Conservation (phyloP, 2,113 vertebrate genomes). For the mouse (Mus musculus) region GRCm39 chr19:14900501-14901000, state of each 20-base stretch:
- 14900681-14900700: conserved; percentile 32
- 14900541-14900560: background rate
- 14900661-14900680: background rate
- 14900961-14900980: conserved; percentile 63
- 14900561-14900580: background rate
- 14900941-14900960: conserved; percentile 71
- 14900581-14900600: background rate
- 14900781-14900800: background rate
- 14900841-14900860: background rate
- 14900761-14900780: conserved; percentile 27
- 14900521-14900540: background rate
- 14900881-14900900: conserved; percentile 70
- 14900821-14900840: conserved; percentile 63
- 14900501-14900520: conserved; percentile 37
- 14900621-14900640: background rate
- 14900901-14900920: conserved; percentile 79
- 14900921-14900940: conserved; percentile 68
- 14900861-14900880: conserved; percentile 71
- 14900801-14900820: conserved; percentile 60
- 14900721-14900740: background rate
- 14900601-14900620: conserved; percentile 19
- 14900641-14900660: background rate
- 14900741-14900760: conserved; percentile 20
- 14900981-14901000: conserved; percentile 53
- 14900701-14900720: conserved; percentile 23